phyloP scores from a whole-genome alignment of 37 sponge, comb jelly and placozoan genomes.

The Halichondria panicea region DNA sequence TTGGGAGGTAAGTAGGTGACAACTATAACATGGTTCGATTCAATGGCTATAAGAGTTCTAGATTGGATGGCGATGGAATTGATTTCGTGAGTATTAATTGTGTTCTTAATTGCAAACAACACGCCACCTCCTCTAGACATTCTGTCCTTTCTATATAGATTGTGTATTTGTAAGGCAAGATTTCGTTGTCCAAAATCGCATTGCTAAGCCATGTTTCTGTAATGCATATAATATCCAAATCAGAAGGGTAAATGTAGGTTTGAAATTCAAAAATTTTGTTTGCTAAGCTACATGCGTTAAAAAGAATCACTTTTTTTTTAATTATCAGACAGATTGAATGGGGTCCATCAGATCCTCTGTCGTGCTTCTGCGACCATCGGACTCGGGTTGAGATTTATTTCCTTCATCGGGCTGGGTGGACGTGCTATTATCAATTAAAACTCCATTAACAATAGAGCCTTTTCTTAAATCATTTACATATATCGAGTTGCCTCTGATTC shows the following conservation, averaged over 20 bases:
- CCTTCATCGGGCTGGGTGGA: neutral
- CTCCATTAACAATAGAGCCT: neutral
- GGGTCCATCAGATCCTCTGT: neutral
- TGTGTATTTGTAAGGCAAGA: constrained; percentile 3
- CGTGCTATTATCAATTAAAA: neutral
- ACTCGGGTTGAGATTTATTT: neutral
- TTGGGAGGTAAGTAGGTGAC: neutral
- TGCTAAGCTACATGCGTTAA: neutral
- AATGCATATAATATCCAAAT: constrained; percentile 3
- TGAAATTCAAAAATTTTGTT: constrained; percentile 1
- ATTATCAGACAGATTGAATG: neutral
- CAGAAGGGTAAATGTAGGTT: neutral
- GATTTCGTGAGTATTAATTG: neutral
- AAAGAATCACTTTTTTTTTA: neutral
- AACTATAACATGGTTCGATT: neutral
- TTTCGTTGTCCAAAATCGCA: neutral
- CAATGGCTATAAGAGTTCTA: neutral
- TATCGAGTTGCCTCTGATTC: neutral
- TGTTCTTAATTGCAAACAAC: neutral
- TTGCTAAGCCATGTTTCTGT: constrained; percentile 17
- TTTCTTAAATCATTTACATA: constrained; percentile 4
- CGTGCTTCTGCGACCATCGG: neutral
- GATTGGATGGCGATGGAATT: neutral
- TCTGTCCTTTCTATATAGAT: constrained; percentile 7
- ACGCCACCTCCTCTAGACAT: constrained; percentile 12